Conservation (phyloP, 2,113 vertebrate genomes). For the Chaenogobius annularis region DNA sequence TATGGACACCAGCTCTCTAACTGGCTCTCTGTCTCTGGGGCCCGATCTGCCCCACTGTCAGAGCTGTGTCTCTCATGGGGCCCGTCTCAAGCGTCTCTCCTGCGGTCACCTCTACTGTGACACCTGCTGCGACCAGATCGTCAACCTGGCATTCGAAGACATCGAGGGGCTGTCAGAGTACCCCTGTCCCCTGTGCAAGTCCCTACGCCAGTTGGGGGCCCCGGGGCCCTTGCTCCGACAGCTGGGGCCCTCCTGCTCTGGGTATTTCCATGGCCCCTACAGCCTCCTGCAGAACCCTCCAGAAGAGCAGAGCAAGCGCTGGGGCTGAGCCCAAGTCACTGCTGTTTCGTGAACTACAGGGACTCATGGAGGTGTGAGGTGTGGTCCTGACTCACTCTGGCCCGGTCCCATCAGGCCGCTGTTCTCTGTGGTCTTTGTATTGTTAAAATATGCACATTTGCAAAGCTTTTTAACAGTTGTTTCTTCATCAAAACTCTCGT, state of each 20-base stretch:
- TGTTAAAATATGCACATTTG: too few species aligned
- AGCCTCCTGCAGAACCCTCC: conserved; percentile 53
- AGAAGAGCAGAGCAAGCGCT: conserved; percentile 58
- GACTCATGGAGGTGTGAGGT: neutral
- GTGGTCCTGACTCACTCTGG: too few species aligned
- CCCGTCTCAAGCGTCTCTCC: conserved; percentile 75
- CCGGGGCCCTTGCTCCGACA: conserved; percentile 53
- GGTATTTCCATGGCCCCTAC: conserved; percentile 50
- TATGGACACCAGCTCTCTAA: conserved; percentile 77
- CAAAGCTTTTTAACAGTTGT: too few species aligned
- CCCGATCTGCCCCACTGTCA: conserved; percentile 78
- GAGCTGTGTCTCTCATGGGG: conserved; percentile 74
- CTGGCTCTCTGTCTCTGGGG: conserved; percentile 73
- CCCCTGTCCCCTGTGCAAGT: conserved; percentile 80
- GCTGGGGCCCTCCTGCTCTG: conserved; percentile 51
- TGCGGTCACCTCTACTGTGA: conserved; percentile 78
- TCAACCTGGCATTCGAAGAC: conserved; percentile 81
- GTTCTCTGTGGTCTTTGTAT: too few species aligned
- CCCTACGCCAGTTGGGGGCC: conserved; percentile 67
- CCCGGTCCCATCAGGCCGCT: too few species aligned
- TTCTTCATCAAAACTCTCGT: too few species aligned
- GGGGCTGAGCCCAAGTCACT: conserved; percentile 36
- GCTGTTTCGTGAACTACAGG: neutral
- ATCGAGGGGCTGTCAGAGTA: conserved; percentile 80
- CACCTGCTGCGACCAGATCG: conserved; percentile 76